Evolutionary conservation across 2,113 vertebrate genomes (phyloP), one percentile per base, ranked within the genome.

Genomic region (Melospiza georgiana): DNA sequence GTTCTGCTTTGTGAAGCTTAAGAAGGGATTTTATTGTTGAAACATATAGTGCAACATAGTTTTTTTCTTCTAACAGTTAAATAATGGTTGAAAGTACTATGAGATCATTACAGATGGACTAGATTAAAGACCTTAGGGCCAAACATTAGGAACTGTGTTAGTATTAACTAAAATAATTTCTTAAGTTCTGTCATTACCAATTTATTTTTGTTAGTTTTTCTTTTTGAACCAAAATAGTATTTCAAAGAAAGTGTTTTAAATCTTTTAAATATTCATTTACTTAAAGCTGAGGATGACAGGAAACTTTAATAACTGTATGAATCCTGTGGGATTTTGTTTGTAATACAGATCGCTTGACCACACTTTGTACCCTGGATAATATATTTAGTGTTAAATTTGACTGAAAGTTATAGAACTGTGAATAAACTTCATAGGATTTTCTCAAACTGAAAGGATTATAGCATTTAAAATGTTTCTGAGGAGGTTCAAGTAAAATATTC

Each of bases 11-110:
- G 99, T 98, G 98, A 99, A 98, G 99, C 98, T 97, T 99, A 98
- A 99, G 98, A 99, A 98, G 98, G 98, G 98, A 98, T 98, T 99
- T 99, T 98, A 99, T 99, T 99, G 98, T 99, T 98, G 98, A 99
- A 98, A 99, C 98, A 98, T 99, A 99, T 98, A 98, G 98, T 97
- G 97, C 98, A 98, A 98, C 98, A 98, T 98, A 97, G 82, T 5
- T 73, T 97, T 98, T 97, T 97, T 97, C 97, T 98, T 98, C 98
- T 98, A 98, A 98, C 97, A 98, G 98, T 98, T 99, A 98, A 98
- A 98, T 98, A 98, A 98, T 98, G 97, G 97, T 98, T 98, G 98
- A 98, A 98, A 98, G 97, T 98, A 96, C 96, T 97, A 98, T 98
- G 98, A 98, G 98, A 98, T 98, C 98, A 98, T 98, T 98, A 97